Evolutionary conservation across 2,888 invertebrate genomes (phyloP).

Genomic region (Digitonthophagus gazella): DNA sequence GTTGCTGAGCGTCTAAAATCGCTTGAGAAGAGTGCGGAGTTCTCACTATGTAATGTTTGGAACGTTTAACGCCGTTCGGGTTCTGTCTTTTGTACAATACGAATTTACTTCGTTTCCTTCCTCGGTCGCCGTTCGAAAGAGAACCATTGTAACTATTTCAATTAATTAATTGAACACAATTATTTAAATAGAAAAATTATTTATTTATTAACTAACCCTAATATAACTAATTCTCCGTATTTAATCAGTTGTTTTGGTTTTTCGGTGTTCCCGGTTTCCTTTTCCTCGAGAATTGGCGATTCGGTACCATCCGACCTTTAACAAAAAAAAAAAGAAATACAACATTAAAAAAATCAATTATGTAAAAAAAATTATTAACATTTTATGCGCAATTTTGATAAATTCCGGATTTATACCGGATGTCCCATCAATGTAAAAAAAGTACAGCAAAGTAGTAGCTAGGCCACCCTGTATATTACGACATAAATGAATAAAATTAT

Average conservation of each 20-base stretch:
- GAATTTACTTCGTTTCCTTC: conserved; percentile 92
- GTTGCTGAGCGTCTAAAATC: conserved; percentile 89
- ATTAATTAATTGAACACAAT: background rate
- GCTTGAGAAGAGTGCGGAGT: conserved; percentile 94
- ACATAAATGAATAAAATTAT: too few species aligned
- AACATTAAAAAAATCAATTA: too few species aligned
- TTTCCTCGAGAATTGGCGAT: conserved; percentile 74
- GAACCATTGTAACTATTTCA: conserved; percentile 85
- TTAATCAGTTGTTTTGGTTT: conserved; percentile 77
- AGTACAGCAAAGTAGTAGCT: too few species aligned
- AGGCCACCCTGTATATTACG: too few species aligned
- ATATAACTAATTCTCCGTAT: conserved; percentile 91
- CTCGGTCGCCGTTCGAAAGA: conserved; percentile 85
- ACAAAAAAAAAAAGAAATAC: conserved; percentile 34
- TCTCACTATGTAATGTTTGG: conserved; percentile 93
- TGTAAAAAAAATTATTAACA: too few species aligned
- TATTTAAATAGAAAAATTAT: background rate
- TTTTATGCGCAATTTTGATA: too few species aligned
- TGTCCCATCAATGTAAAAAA: too few species aligned
- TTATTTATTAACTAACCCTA: conserved; percentile 67
- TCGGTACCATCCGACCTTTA: conserved; percentile 65
- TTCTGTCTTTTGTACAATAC: conserved; percentile 79
- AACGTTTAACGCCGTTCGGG: conserved; percentile 91
- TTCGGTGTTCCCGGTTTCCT: conserved; percentile 71
- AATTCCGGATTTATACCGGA: too few species aligned